phyloP scores from a whole-genome alignment of 2,797 vertebrate species.

The Gallinago stenura region DNA sequence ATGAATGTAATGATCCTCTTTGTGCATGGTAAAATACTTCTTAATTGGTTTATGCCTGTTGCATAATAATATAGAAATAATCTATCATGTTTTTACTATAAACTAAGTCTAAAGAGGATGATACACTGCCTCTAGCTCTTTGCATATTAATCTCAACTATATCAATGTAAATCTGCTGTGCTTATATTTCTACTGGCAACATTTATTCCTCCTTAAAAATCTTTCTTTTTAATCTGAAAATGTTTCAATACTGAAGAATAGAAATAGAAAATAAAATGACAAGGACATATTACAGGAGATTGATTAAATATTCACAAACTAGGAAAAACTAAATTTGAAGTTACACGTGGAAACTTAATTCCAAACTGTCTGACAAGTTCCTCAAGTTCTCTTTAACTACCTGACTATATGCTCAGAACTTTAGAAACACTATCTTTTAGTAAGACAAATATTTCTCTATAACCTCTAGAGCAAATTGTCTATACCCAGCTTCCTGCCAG shows the following conservation, averaged over 20 bases:
- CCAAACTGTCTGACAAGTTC: not conserved
- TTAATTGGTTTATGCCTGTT: not conserved
- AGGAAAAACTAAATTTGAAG: not conserved
- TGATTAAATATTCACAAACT: slow-evolving; percentile 13
- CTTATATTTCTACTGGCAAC: not conserved
- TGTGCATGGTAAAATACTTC: not conserved
- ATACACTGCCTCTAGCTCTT: not conserved
- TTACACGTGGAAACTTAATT: not conserved
- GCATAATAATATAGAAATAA: not conserved
- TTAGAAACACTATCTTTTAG: not conserved
- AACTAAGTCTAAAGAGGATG: not conserved
- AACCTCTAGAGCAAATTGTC: not conserved
- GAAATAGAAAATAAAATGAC: not conserved
- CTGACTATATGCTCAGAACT: not conserved
- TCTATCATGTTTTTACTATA: not conserved
- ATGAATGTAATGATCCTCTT: not conserved
- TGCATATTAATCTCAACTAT: not conserved
- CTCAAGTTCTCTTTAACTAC: not conserved
- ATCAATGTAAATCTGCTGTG: not conserved
- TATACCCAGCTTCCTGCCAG: not conserved
- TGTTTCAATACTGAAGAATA: not conserved
- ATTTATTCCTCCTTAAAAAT: not conserved
- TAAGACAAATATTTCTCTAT: not conserved
- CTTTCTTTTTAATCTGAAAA: not conserved
- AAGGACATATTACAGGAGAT: not conserved